phyloP scores from a whole-genome alignment of 2,113 vertebrate species.

The Myiopsitta monachus region DNA sequence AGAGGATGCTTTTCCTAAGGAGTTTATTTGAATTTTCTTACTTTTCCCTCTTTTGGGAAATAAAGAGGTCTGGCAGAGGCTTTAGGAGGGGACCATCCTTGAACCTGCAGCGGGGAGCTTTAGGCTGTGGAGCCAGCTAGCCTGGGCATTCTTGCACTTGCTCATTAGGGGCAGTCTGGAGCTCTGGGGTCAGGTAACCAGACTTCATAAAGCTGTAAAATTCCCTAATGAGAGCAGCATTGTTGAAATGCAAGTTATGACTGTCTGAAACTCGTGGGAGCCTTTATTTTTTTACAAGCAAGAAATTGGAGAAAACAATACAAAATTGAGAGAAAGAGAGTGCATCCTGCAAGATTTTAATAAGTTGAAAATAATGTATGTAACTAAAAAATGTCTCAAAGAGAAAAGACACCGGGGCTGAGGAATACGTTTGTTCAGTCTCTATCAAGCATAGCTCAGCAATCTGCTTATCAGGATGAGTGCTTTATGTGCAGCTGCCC shows the following conservation, averaged over 20 bases:
- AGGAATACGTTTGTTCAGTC: neutral
- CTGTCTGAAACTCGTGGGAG: neutral
- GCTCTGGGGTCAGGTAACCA: neutral
- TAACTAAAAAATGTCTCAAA: neutral
- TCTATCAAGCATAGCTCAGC: neutral
- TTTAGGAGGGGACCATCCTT: neutral
- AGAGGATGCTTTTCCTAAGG: slow-evolving; percentile 10
- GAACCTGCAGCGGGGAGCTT: neutral
- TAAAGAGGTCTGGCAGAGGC: neutral
- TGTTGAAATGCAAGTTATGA: neutral
- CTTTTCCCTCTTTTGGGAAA: neutral
- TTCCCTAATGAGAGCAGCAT: no score
- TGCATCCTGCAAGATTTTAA: neutral
- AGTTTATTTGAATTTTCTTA: neutral
- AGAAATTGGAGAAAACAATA: neutral
- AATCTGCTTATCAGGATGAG: neutral
- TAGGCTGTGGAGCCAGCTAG: accelerated
- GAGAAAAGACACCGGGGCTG: neutral
- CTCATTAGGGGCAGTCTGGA: neutral
- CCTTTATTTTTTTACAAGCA: neutral
- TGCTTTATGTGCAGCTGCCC: neutral
- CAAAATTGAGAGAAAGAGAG: neutral
- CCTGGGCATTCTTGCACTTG: neutral
- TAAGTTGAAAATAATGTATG: neutral
- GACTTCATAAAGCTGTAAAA: neutral